A percentile compares a stretch with the other conserved stretches of the same genome.
Conservation (phyloP, 2,113 vertebrate genomes). For the Scytalopus superciliaris region DNA sequence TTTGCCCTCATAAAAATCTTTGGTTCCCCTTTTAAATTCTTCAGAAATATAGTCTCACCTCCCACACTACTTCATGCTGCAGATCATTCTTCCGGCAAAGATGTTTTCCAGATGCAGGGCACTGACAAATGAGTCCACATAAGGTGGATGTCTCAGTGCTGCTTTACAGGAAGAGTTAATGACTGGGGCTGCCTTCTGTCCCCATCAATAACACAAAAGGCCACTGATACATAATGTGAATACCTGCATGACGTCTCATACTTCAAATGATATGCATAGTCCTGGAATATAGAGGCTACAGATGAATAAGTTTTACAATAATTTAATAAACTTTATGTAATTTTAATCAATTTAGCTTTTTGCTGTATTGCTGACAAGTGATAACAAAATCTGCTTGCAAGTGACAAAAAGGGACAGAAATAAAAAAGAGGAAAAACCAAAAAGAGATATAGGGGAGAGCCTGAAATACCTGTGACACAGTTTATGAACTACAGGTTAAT, state of each 20-base stretch:
- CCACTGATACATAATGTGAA: background rate
- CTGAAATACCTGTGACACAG: background rate
- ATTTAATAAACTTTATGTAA: background rate
- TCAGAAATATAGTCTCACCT: conserved; percentile 46
- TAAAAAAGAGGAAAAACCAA: background rate
- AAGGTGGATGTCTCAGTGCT: background rate
- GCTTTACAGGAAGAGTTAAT: background rate
- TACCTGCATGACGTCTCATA: background rate
- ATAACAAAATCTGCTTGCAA: background rate
- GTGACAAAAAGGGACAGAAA: background rate
- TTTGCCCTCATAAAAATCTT: conserved; percentile 37
- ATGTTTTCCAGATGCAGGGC: conserved; percentile 59
- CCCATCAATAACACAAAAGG: background rate
- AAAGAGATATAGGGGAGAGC: background rate
- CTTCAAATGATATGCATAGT: background rate
- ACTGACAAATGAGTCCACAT: conserved; percentile 14
- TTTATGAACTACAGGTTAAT: background rate
- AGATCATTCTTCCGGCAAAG: conserved; percentile 10
- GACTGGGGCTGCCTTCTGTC: background rate
- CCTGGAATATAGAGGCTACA: background rate
- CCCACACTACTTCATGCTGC: conserved; percentile 24
- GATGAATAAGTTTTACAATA: background rate
- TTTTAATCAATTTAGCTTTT: background rate
- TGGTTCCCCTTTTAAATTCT: conserved; percentile 30
- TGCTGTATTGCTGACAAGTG: background rate